Evolutionary conservation across 2,888 invertebrate species (phyloP), one percentile per base, ranked within the genome.

Genomic region (Zonitis immaculata): DNA sequence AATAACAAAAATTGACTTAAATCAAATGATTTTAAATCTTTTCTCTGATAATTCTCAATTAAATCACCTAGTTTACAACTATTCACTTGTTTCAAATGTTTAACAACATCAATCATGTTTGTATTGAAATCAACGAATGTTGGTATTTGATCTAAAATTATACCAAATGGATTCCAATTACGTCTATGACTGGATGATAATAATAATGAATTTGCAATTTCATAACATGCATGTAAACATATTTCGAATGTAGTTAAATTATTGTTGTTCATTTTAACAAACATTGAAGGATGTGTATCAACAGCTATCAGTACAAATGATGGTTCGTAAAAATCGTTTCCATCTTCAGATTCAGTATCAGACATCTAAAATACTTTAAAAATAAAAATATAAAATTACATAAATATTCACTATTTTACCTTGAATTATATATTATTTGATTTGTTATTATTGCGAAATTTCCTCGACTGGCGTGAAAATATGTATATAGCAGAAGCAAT

Each of bases 261-360:
- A n/a, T n/a, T n/a, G n/a, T n/a, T n/a, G 28, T 65, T 46, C 14
- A 58, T 49, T 46, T 59, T 54, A 46, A 56, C 49, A 49, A 71
- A 72, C 70, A 71, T 71, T 14, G 58, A 54, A 8, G 65, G 54
- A 49, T 69, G 63, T 0, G 69, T 67, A 52, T 72, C 72, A 6
- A 72, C 66, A 5, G 65, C 67, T 22, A 72, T 60, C n/a, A 71
- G 48, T 7, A 71, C 65, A 53, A 64, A 71, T 0, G 67, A 61
- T 11, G 66, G 66, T 52, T 67, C 65, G 51, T 61, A 66, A 7
- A 55, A 58, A 22, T 55, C 50, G 42, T 57, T 53, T 28, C 61
- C 62, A 12, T 54, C 52, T 20, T 56, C 61, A 27, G 48, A 52
- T 16, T 44, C 47, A 26, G 39, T 39, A 25, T 52, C 46, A 20